Evolutionary conservation across 1,140 invertebrate species (phyloP).

Genomic region (Trachelipus rathkii): DNA sequence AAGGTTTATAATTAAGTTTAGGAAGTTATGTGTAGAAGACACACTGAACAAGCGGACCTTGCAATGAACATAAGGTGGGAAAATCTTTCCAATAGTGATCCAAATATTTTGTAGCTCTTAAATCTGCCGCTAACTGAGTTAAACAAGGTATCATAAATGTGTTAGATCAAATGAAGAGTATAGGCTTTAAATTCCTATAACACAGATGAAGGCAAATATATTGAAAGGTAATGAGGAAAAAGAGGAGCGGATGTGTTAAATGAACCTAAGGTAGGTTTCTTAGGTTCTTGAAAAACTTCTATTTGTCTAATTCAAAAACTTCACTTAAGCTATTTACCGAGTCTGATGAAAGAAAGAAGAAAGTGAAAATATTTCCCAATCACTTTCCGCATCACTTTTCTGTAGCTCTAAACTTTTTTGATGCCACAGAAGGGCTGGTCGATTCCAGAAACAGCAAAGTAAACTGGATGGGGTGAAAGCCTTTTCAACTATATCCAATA

Average conservation of each 20-base stretch:
- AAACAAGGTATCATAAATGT: conserved; percentile 67
- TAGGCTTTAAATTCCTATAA: conserved; percentile 89
- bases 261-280: conserved; percentile 51
- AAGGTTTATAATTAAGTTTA: conserved; percentile 39
- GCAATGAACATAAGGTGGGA: conserved; percentile 59
- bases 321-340: conserved; percentile 49
- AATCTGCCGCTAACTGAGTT: conserved; percentile 71
- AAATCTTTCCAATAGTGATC: conserved; percentile 84
- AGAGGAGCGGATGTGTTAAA: conserved; percentile 65
- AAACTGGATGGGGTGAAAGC: conserved; percentile 55
- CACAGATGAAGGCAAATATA: conserved; percentile 72
- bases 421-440: conserved; percentile 49
- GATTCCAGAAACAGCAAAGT: conserved; percentile 53
- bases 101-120: conserved; percentile 66
- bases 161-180: conserved; percentile 63
- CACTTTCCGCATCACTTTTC: conserved; percentile 57
- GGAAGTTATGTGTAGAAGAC: conserved; percentile 48
- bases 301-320: conserved; percentile 50
- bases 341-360: conserved; percentile 57
- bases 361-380: conserved; percentile 73
- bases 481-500: conserved; percentile 69
- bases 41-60: conserved; percentile 47
- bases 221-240: conserved; percentile 69
- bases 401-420: conserved; percentile 61
- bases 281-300: conserved; percentile 44